Base-by-base conservation (phyloP, 2,888 invertebrate genomes). In the Phortica okadai region DNA sequence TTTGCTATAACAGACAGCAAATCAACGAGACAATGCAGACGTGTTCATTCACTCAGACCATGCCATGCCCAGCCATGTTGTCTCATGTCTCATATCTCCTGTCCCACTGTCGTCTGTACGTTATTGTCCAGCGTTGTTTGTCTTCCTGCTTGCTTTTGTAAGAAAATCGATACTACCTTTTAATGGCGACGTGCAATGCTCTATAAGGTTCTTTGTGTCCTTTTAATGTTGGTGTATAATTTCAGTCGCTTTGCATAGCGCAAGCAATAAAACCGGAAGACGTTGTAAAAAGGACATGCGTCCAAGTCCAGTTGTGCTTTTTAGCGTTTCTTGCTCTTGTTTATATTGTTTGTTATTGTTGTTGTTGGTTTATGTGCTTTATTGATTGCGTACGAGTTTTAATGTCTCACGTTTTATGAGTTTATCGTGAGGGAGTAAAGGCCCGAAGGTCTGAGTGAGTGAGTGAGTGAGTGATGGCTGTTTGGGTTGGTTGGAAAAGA, bases 161-260 rank as follows among this genome's bases (percentile, higher is more conserved):
- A 42, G 67, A 67, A 67, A 67, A 67, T 67, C 67, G 67, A 67
- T 67, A 67, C 41, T 64, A 64, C 33, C 64, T 54, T 64, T 64
- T 64, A 64, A 54, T 72, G 33, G 21, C 14, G 50, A 33, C n/a
- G 44, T 14, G 11, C 33, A 7, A 45, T 45, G 44, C 54, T 11
- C 56, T 59, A 56, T 59, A 7, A 45, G 21, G 44, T 25, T 11
- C 56, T 59, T 73, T 59, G 5, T 8, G 6, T 41, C 21, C 33
- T 67, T 33, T 41, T n/a, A 67, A 67, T 45, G 14, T 25, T 42
- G 44, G 45, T 44, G 73, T 59, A 73, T 73, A 73, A 62, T 73
- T 59, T 45, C 59, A 62, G 62, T 42, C 73, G 59, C 56, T 14
- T 41, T 33, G 42, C 33, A 33, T n/a, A 72, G 70, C 56, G 14